Base-by-base conservation (phyloP, 2,113 vertebrate genomes). In the Drymodes brunneopygia region DNA sequence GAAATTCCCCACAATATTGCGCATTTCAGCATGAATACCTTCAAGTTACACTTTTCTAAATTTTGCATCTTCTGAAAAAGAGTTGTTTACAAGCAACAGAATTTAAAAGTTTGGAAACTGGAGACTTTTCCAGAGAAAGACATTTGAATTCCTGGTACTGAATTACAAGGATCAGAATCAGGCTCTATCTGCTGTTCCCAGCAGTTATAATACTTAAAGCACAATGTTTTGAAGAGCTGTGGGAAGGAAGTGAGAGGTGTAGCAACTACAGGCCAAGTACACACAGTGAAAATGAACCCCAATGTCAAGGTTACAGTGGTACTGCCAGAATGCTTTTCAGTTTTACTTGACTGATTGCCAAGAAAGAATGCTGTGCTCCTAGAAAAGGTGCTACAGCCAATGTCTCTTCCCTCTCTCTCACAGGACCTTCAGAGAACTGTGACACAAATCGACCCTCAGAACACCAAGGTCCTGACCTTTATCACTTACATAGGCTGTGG, bases 401-500 rank as follows among this genome's bases (percentile, higher is more conserved):
- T 10, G 62, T 18, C 47, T 91, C 48, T 40, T 86, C 80, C 40
- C 85, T 12, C 6, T 95, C 47, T 96, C 53, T 90, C 93, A 14
- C 66, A 99, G 99, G 99, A 99, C 85, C 97, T 99, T 54, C 98
- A 98, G 62, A 97, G 98, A 89, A 94, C 96, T 0, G 89, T 97
- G 5, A 92, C 97, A 1, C 93, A 97, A 66, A 98, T 99, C 3
- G 98, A 99, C 65, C 12, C 86, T 15, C 80, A 94, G 91, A 99
- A 99, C 94, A 98, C 96, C 27, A 98, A 92, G 94, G 96, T 98
- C 35, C 98, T 99, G 71, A 99, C 99, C 71, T 99, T 99, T 83
- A 98, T 99, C 96, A 98, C 98, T 36, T 99, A 99, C 93, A 97
- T 99, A 33, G 99, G 99, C 72, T 99, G 99, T 93, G 99, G 99